Conservation (phyloP, 2,113 vertebrate genomes). For the Setophaga coronata region DNA sequence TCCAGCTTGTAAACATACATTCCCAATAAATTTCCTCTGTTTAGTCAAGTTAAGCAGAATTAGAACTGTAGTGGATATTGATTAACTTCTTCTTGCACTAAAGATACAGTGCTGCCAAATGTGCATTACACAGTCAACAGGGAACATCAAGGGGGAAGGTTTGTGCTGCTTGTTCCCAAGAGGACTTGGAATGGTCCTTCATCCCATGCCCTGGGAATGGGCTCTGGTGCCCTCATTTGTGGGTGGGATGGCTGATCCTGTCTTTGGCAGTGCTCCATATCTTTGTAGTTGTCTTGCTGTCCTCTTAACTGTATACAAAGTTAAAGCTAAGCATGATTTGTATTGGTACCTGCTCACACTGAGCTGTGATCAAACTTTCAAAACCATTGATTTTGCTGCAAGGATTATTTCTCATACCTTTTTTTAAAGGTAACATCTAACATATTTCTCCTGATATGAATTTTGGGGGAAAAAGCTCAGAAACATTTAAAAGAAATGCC, state of each 20-base stretch:
- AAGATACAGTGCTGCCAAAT: background rate
- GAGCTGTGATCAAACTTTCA: background rate
- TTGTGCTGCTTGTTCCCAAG: background rate
- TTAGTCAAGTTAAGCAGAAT: background rate
- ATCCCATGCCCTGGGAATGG: no score
- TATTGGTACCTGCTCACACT: background rate
- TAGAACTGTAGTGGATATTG: background rate
- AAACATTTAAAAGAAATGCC: background rate
- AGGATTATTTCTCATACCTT: background rate
- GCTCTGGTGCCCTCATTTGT: background rate
- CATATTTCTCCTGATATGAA: background rate
- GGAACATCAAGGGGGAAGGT: background rate
- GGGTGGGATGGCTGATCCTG: background rate
- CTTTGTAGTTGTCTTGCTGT: background rate
- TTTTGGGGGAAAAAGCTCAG: fast-evolving
- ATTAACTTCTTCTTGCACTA: background rate
- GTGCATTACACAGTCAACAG: background rate
- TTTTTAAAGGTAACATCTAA: background rate
- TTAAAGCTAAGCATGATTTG: background rate
- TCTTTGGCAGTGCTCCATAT: background rate
- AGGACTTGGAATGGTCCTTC: background rate
- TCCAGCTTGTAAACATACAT: fast-evolving
- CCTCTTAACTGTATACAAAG: background rate
- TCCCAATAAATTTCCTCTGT: background rate
- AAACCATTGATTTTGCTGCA: background rate